phyloP scores from a whole-genome alignment of 1,140 invertebrate species.

The Homarus americanus region DNA sequence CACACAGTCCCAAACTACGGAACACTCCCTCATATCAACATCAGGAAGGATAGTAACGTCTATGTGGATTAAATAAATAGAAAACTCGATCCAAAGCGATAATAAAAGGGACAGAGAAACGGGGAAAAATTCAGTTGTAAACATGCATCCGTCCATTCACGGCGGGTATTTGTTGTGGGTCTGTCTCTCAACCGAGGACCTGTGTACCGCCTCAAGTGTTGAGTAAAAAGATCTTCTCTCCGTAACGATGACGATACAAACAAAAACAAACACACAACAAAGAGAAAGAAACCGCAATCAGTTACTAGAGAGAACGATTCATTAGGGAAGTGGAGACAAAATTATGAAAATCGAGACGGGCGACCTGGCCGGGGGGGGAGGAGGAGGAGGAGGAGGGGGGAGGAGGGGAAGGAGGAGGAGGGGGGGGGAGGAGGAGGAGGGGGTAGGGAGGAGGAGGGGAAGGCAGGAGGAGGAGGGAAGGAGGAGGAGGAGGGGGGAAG shows the following conservation, averaged over 20 bases:
- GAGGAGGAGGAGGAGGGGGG: background rate
- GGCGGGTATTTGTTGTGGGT: background rate
- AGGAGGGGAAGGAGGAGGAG: background rate
- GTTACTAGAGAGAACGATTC: background rate
- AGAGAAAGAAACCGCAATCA: background rate
- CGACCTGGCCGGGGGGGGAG: background rate
- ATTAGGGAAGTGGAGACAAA: conserved; percentile 2
- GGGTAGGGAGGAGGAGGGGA: background rate
- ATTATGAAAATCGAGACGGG: conserved; percentile 14
- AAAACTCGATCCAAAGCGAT: no score
- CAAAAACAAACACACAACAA: background rate
- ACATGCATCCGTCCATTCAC: conserved; percentile 3
- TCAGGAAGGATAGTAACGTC: no score
- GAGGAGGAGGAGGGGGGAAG: background rate
- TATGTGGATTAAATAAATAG: no score
- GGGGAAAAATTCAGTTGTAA: conserved; percentile 2
- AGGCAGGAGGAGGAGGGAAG: background rate
- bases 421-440: background rate
- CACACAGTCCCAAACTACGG: no score
- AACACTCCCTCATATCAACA: no score
- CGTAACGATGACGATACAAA: no score
- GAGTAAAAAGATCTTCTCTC: no score
- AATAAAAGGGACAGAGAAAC: no score
- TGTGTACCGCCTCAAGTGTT: background rate
- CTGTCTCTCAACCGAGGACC: background rate